Base-by-base conservation (phyloP, 2,113 vertebrate species). In the Eleginops maclovinus region DNA sequence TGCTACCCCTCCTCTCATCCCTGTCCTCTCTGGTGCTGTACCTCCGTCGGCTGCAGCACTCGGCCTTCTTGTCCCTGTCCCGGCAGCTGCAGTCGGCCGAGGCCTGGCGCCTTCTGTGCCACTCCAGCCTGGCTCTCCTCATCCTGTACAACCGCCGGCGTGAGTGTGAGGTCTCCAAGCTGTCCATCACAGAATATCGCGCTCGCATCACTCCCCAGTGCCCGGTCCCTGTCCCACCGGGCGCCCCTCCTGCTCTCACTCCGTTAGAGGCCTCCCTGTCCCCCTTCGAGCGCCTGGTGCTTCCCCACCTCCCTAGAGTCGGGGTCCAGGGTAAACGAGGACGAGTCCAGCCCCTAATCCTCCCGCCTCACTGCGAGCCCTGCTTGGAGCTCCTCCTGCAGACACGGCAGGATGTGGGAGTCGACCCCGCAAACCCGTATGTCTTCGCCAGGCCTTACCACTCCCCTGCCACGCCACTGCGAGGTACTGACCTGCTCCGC, bases 161-260 rank as follows among this genome's bases (percentile, higher is more conserved):
- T 0, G 95, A 95, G 87, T 95, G 94, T 10, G 95, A 95, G 83
- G 94, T 94, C 59, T 94, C 95, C 73, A 95, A 95, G 84, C 90
- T 95, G 54, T 91, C 86, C 19, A 89, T 95, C 4, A 68, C 74
- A 0, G 94, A 95, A 56, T 95, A 95, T 60, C 88, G 65, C 3
- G 67, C 86, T 24, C 94, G 95, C 1, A 44, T 91, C 58, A 92
- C 89, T 51, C 93, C 93, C 13, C 93, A 93, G 70, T 91, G 90
- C 26, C 91, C 92, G 0, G 82, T 83, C 3, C 88, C 91, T 0
- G 89, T 92, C 56, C 86, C 92, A 0, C 84, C 84, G 3, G 88
- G 90, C 2, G 77, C 92, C 22, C 84, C 90, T 7, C 88, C 87
- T 1, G 88, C 90, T 31, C 89, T 94, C 46, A 94, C 93, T 0